Evolutionary conservation across 2,888 invertebrate species (phyloP), one percentile per base, ranked within the genome.

Genomic region (Cyrtodaria siliqua): DNA sequence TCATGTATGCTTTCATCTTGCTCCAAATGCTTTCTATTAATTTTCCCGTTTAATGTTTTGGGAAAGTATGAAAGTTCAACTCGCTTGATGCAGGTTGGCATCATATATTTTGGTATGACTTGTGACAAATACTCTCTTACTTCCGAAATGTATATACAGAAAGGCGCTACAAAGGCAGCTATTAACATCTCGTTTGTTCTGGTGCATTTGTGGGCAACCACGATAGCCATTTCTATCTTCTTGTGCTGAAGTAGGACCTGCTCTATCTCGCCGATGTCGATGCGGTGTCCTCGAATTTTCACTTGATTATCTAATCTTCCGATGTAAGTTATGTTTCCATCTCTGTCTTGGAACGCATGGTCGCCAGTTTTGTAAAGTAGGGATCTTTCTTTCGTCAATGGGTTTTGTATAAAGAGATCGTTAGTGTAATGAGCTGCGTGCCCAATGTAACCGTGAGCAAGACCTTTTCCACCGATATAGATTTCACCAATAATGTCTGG

Each of bases 191-290:
- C 84, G 8, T 56, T 67, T 2, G 75, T 67, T 0, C 67, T 47
- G 6, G 57, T 27, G 68, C 85, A 83, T 57, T 72, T 83, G 55
- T 86, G 85, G 8, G 77, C 73, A 18, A 87, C 85, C 18, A 86
- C 87, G 1, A 85, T 84, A 12, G 84, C 86, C 63, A 85, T 71
- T 9, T 86, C 83, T n/a, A 87, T 80, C 61, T 84, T 84, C 4
- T 80, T 71, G 56, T 87, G 85, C 60, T 87, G 87, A 42, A 85
- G 80, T 2, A 87, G 71, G 2, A 86, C 80, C 50, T 85, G 85
- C 47, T 97, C 97, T 0, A 98, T 96, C 94, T 98, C 97, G 1
- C 95, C 95, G 56, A 97, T 93, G 90, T 97, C 97, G 0, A 98
- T 96, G 12, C 97, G 94, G 89, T 97, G 96, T 0, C 98, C 98